Evolutionary conservation across 2,888 invertebrate genomes (phyloP).

Genomic region (Dynastes hyllus): DNA sequence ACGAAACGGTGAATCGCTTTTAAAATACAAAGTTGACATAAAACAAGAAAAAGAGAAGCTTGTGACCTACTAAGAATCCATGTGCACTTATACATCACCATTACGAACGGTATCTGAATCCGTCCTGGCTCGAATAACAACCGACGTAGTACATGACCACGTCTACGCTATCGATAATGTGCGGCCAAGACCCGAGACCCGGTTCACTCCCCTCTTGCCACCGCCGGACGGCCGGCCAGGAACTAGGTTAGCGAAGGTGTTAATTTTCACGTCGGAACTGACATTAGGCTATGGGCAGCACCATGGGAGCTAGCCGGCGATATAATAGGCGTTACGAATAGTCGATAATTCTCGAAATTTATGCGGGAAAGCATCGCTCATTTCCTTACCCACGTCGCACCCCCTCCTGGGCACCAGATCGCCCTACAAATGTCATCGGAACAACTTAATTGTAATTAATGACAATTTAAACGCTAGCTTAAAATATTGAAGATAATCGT

Average conservation of each 20-base stretch:
- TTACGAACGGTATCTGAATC: background rate
- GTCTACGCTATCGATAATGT: conserved; percentile 17
- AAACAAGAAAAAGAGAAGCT: too few relatives aligned
- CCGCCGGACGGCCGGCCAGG: background rate
- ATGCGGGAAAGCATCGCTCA: background rate
- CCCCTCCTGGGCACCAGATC: background rate
- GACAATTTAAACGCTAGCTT: conserved; percentile 28
- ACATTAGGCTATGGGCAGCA: background rate
- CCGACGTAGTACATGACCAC: background rate
- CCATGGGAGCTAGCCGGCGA: background rate
- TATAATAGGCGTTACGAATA: background rate
- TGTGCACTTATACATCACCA: too few relatives aligned
- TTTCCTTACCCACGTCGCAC: too few relatives aligned
- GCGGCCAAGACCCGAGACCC: background rate
- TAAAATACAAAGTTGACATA: too few relatives aligned
- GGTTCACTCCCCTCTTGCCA: background rate
- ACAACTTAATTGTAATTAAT: conserved; percentile 44
- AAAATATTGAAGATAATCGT: conserved; percentile 28
- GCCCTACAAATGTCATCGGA: conserved; percentile 12
- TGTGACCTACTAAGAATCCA: too few relatives aligned
- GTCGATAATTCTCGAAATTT: conserved; percentile 39
- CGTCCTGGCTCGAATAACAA: background rate
- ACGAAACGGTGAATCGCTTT: too few relatives aligned
- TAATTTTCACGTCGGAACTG: conserved; percentile 47
- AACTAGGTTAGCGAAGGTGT: conserved; percentile 47